Percentiles rank a stretch among this genome's conserved stretches.
Evolutionary conservation across 2,888 invertebrate species (phyloP).

Genomic region (Drosophila neotestacea): DNA sequence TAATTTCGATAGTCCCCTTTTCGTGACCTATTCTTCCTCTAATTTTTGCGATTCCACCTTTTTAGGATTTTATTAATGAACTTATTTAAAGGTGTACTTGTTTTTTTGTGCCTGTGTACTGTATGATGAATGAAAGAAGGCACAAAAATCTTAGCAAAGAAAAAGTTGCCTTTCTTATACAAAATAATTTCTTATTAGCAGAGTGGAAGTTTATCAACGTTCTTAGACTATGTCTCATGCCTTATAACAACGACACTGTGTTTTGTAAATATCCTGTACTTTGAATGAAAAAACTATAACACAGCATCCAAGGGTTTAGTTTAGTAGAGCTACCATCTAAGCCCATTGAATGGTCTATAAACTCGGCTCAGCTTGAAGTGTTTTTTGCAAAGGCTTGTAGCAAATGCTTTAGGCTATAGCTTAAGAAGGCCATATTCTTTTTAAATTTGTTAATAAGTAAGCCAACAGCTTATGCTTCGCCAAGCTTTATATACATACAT

Average conservation of each 20-base stretch:
- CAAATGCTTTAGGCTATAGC: constrained; percentile 2
- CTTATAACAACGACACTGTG: neutral
- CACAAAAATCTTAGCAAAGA: neutral
- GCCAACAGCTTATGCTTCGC: neutral
- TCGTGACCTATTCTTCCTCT: too few relatives aligned
- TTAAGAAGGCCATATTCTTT: neutral
- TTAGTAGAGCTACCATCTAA: constrained; percentile 1
- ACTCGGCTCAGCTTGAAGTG: constrained; percentile 9
- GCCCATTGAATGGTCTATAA: constrained; percentile 17
- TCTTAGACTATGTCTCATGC: neutral
- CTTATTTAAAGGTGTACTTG: constrained; percentile 3
- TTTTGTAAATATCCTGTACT: neutral
- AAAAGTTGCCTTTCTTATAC: too few relatives aligned
- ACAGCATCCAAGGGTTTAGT: neutral
- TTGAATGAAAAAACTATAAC: neutral
- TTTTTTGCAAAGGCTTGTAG: constrained; percentile 4
- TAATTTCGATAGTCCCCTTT: constrained; percentile 12
- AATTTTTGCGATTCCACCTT: too few relatives aligned
- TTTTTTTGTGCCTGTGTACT: neutral
- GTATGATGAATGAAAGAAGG: neutral
- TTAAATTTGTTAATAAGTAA: constrained; percentile 13
- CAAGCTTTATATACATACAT: neutral
- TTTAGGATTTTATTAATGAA: constrained; percentile 39
- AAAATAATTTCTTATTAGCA: too few relatives aligned
- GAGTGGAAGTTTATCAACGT: too few relatives aligned